These are phyloP conservation scores for Heliconius hermathena DNA, from an alignment of 1,140 invertebrate genomes.

Conservation along the genomic window DNA sequence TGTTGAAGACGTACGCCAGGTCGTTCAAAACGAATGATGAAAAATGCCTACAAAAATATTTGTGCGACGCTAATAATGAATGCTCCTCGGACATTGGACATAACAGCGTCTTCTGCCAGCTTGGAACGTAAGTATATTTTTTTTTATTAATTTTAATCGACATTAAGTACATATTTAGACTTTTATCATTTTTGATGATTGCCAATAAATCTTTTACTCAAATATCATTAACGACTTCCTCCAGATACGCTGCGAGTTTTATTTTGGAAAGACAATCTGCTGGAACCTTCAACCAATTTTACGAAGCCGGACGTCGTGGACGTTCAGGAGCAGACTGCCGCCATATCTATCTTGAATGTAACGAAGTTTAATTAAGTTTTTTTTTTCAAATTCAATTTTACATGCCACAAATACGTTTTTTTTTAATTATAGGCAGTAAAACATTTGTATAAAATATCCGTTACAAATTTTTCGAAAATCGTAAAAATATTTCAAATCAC, in stretches of 20 bases:
- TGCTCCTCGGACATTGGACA: slow-evolving; percentile 92
- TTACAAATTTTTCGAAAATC: background rate
- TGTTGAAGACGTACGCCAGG: slow-evolving; percentile 93
- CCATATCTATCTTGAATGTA: slow-evolving; percentile 91
- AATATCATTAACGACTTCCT: background rate
- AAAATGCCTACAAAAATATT: slow-evolving; percentile 89
- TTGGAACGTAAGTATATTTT: slow-evolving; percentile 91
- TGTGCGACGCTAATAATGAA: slow-evolving; percentile 94
- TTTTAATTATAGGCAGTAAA: slow-evolving; percentile 10
- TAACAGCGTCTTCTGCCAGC: slow-evolving; percentile 93
- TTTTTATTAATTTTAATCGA: background rate
- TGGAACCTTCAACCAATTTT: slow-evolving; percentile 89
- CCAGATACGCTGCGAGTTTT: slow-evolving; percentile 92
- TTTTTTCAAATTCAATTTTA: slow-evolving; percentile 13
- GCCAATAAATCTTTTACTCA: background rate
- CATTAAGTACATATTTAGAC: background rate
- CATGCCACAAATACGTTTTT: slow-evolving; percentile 39
- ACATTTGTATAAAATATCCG: slow-evolving; percentile 6
- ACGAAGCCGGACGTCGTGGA: slow-evolving; percentile 91
- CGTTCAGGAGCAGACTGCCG: slow-evolving; percentile 92
- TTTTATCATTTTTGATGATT: background rate
- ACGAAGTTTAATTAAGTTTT: slow-evolving; percentile 86
- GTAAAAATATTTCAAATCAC: slow-evolving; percentile 1
- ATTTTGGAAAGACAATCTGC: slow-evolving; percentile 88
- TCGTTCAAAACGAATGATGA: slow-evolving; percentile 91